These are phyloP conservation scores for Trematomus bernacchii DNA, from an alignment of 2,797 vertebrate species.

Conservation along the genomic window DNA sequence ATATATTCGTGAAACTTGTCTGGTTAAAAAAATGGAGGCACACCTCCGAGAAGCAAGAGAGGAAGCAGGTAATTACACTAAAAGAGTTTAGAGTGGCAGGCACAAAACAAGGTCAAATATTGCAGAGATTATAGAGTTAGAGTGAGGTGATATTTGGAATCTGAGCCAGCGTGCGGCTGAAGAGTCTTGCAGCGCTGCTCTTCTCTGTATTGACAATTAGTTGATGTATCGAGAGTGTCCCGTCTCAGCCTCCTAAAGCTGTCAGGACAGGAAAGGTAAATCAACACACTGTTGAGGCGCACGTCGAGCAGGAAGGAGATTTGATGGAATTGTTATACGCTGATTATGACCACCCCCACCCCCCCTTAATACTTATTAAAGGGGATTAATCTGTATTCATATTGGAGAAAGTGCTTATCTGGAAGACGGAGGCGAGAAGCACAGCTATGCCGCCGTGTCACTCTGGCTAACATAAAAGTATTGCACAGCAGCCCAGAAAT, in stretches of 20 bases:
- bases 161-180: conserved; percentile 42
- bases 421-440: conserved; percentile 80
- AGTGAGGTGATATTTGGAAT: conserved; percentile 45
- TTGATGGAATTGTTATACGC: conserved; percentile 90
- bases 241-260: conserved; percentile 77
- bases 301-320: conserved; percentile 81
- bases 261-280: conserved; percentile 78
- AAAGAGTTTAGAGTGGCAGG: conserved; percentile 38
- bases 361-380: conserved; percentile 91
- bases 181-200: conserved; percentile 37
- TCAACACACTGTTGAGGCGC: conserved; percentile 75
- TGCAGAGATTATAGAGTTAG: conserved; percentile 37
- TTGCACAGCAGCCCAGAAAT: conserved; percentile 87
- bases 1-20: conserved; percentile 36
- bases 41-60: conserved; percentile 17
- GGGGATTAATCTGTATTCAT: conserved; percentile 92
- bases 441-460: conserved; percentile 67
- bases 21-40: conserved; percentile 33
- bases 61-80: conserved; percentile 27
- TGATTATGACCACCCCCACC: conserved; percentile 84
- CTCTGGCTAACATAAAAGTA: conserved; percentile 89
- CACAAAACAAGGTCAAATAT: conserved; percentile 48
- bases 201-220: conserved; percentile 73
- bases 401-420: conserved; percentile 91
- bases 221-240: conserved; percentile 71